Conservation (phyloP, 2,888 invertebrate species). For the Eupsilia transversa region DNA sequence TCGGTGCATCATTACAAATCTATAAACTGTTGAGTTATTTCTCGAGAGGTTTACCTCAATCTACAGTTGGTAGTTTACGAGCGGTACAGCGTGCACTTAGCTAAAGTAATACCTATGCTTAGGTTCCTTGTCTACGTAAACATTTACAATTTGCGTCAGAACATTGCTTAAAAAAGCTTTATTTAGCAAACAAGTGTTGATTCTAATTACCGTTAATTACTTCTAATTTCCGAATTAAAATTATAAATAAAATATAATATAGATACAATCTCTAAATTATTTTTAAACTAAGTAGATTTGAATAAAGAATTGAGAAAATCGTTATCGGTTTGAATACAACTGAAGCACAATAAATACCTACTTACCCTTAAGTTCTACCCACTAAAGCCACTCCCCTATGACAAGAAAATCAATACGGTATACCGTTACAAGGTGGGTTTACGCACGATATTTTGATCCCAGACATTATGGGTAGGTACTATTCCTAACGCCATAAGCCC, state of each 20-base stretch:
- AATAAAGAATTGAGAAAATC: neutral
- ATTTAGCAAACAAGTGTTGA: neutral
- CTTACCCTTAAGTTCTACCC: neutral
- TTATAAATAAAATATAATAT: neutral
- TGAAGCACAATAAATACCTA: neutral
- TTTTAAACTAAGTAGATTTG: neutral
- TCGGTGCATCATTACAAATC: conserved; percentile 21
- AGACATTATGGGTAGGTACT: neutral
- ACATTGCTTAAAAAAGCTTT: neutral
- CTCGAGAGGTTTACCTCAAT: conserved; percentile 23
- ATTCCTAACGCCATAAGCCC: neutral
- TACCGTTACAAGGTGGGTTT: neutral
- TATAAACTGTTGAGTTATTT: conserved; percentile 28
- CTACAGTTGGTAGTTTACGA: conserved; percentile 25
- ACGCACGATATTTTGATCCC: conserved; percentile 3
- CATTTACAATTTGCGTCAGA: conserved; percentile 5
- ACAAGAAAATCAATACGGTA: conserved; percentile 29
- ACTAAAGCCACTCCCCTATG: neutral
- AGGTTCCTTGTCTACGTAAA: neutral
- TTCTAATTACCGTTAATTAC: neutral
- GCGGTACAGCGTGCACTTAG: neutral
- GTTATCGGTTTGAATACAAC: neutral
- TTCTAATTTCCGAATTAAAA: neutral
- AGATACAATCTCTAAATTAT: neutral
- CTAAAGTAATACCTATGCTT: neutral